Conservation (phyloP, 2,113 vertebrate species). For the Leptosomus discolor region DNA sequence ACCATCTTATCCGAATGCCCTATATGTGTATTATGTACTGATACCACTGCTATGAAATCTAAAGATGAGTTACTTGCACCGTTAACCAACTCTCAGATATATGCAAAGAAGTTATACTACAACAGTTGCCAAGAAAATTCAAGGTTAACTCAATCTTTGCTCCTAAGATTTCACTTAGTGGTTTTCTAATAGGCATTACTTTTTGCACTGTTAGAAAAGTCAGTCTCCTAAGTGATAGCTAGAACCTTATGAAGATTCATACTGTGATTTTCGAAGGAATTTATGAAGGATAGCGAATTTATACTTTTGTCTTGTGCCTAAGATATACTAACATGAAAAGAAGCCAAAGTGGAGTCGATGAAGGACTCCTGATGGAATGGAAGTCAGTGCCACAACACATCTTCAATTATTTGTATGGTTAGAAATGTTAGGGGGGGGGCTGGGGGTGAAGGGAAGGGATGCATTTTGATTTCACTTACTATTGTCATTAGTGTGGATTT, state of each 20-base stretch:
- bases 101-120: neutral
- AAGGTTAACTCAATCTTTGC: neutral
- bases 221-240: neutral
- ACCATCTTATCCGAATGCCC: neutral
- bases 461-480: neutral
- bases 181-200: neutral
- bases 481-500: neutral
- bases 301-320: neutral
- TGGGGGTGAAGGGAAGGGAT: accelerated
- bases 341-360: neutral
- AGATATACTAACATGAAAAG: neutral
- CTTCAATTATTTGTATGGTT: neutral
- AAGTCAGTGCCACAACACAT: neutral
- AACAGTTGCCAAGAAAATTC: neutral
- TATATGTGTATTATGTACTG: neutral
- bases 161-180: neutral
- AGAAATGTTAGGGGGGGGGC: neutral
- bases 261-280: neutral
- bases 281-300: neutral
- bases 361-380: neutral
- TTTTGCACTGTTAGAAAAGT: neutral
- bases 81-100: neutral
- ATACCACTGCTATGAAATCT: neutral
- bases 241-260: neutral
- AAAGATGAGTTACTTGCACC: neutral